Conservation (phyloP, 2,888 invertebrate species). For the Drosophila meridiana region DNA sequence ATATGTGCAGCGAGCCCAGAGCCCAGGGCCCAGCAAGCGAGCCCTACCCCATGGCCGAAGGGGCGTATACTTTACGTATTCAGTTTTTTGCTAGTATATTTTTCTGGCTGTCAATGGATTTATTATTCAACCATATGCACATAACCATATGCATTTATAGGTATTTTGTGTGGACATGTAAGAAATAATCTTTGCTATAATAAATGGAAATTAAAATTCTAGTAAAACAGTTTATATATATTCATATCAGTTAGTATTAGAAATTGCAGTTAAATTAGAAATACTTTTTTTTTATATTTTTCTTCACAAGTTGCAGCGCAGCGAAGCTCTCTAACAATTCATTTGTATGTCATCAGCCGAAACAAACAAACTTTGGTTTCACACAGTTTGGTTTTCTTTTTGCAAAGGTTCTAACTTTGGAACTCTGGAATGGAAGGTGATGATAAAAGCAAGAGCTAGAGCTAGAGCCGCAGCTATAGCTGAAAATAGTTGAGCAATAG, state of each 20-base stretch:
- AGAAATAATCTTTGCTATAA: neutral
- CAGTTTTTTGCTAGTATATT: neutral
- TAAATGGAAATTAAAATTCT: neutral
- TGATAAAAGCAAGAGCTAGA: neutral
- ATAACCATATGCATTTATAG: neutral
- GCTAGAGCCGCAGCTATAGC: neutral
- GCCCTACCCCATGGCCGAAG: conserved; percentile 6
- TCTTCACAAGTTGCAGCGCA: neutral
- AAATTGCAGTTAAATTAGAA: neutral
- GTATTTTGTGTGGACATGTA: neutral
- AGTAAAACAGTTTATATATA: neutral
- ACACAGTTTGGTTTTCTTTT: neutral
- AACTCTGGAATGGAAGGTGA: neutral
- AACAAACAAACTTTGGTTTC: neutral
- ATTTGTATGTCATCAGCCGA: neutral
- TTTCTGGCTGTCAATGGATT: conserved; percentile 1
- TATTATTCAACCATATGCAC: conserved; percentile 9
- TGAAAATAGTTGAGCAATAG: no score
- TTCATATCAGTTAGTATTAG: neutral
- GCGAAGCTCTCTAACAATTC: neutral
- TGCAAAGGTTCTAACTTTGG: neutral
- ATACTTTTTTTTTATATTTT: neutral
- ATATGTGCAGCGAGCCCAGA: conserved; percentile 28
- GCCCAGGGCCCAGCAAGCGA: conserved; percentile 4
- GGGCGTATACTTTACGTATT: neutral